Evolutionary conservation across 2,797 vertebrate species (phyloP), one percentile per base, ranked within the genome.

Genomic region (Philypnodon macrostomus): DNA sequence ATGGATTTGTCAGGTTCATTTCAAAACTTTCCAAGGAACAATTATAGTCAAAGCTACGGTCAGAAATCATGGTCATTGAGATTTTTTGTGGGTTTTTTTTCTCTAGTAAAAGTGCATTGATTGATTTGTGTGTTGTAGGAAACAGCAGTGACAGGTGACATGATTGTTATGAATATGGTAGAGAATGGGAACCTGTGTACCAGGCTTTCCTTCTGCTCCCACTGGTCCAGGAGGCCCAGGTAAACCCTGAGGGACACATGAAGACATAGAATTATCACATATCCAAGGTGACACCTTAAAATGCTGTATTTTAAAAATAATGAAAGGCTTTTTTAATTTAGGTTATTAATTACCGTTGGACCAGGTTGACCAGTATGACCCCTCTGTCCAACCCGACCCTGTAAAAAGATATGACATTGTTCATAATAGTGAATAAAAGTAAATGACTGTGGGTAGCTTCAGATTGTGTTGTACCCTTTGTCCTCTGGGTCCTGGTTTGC

Each of bases 181-280:
- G 86, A 91, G 88, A 91, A 94, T 90, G 93, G 93, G 94, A 96
- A 96, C 94, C 94, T 96, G 93, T 94, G 91, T 96, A 95, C 94
- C 94, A 91, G 93, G 93, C 92, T 95, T 95, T 95, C 94, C 94
- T 94, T 94, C 94, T 79, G 91, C 29, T 61, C 93, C 94, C 76
- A 82, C 81, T 40, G 72, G 77, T 88, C 93, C 94, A 0, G 75
- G 85, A 63, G 75, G 37, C 18, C 93, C 94, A 30, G 66, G 77
- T 1, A 75, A 85, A 84, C 93, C 93, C 94, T 95, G 81, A 23
- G 10, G 67, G 39, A 37, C 33, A 35, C 11, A 62, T 48, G 23
- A 37, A 67, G 26, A 72, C 35, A 55, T 12, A 48, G n/a, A 70
- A 2, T 12, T 1, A 24, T 39, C 24, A 42, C 26, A n/a, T n/a